Conservation (phyloP, 2,797 vertebrate species). For the Cuculus canorus region DNA sequence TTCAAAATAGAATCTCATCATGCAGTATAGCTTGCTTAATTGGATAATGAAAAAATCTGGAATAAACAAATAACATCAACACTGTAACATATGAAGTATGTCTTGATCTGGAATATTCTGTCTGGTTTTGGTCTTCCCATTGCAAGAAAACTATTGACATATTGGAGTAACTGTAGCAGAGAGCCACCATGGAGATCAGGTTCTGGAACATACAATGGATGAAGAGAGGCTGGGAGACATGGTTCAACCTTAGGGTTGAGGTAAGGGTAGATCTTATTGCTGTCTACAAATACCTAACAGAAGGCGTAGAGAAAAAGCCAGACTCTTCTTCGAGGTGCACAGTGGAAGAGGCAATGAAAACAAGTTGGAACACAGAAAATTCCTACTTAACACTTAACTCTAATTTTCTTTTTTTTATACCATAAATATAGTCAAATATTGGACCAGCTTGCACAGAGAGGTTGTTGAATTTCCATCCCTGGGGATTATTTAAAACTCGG, state of each 20-base stretch:
- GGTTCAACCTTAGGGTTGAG: not conserved
- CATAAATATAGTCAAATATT: not conserved
- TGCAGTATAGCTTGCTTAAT: not conserved
- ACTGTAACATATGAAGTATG: not conserved
- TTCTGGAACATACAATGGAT: not conserved
- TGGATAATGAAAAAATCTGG: not conserved
- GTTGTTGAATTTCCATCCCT: not conserved
- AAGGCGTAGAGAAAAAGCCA: not conserved
- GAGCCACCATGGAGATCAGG: not conserved
- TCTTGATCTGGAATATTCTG: not conserved
- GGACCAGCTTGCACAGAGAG: not conserved
- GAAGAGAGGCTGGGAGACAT: not conserved
- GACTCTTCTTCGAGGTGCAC: not conserved
- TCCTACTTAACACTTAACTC: not conserved
- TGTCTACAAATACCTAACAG: not conserved
- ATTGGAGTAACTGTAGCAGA: not conserved
- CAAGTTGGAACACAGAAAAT: not conserved
- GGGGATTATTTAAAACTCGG: not conserved
- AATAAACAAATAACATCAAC: not conserved
- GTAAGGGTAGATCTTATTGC: slow-evolving; percentile 5
- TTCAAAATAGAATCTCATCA: not conserved
- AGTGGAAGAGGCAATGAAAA: not conserved
- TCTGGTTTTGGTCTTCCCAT: not conserved
- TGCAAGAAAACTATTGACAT: not conserved
- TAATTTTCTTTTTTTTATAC: not conserved